Conservation (phyloP, 2,888 invertebrate species). For the Candidula unifasciata region DNA sequence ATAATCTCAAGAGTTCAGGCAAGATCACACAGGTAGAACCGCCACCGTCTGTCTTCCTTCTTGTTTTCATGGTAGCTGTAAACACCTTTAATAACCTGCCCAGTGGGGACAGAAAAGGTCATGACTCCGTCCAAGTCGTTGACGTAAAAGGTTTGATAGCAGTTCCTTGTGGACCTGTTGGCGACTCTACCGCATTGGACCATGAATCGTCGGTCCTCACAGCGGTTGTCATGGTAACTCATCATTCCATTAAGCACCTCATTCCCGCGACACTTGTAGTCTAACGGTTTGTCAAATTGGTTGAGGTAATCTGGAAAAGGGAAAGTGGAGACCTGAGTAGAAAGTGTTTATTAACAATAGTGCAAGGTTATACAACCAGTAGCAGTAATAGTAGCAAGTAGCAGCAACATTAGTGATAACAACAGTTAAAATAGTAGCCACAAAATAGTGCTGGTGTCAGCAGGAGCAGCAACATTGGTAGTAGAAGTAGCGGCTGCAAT, state of each 20-base stretch:
- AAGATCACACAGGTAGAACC: background rate
- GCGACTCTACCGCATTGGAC: background rate
- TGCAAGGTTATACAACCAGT: too few relatives aligned
- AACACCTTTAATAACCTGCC: background rate
- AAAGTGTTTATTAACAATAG: too few relatives aligned
- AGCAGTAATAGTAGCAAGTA: too few relatives aligned
- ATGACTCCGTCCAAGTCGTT: slow-evolving; percentile 15
- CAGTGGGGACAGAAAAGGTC: background rate
- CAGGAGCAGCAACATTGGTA: too few relatives aligned
- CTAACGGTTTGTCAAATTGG: background rate
- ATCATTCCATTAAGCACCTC: background rate
- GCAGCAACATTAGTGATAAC: too few relatives aligned
- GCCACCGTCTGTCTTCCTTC: slow-evolving; percentile 17
- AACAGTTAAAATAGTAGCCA: too few relatives aligned
- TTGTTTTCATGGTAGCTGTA: slow-evolving; percentile 5
- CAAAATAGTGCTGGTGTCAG: too few relatives aligned
- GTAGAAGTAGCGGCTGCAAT: too few relatives aligned
- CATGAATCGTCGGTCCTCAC: background rate
- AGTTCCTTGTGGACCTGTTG: background rate
- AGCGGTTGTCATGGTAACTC: background rate
- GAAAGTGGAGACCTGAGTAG: background rate
- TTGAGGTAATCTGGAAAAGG: background rate
- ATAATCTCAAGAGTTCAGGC: background rate
- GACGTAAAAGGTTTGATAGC: background rate
- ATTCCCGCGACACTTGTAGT: background rate